These are phyloP conservation scores for Cephus nigrinus DNA, from an alignment of 2,888 invertebrate species.

Conservation along the genomic window DNA sequence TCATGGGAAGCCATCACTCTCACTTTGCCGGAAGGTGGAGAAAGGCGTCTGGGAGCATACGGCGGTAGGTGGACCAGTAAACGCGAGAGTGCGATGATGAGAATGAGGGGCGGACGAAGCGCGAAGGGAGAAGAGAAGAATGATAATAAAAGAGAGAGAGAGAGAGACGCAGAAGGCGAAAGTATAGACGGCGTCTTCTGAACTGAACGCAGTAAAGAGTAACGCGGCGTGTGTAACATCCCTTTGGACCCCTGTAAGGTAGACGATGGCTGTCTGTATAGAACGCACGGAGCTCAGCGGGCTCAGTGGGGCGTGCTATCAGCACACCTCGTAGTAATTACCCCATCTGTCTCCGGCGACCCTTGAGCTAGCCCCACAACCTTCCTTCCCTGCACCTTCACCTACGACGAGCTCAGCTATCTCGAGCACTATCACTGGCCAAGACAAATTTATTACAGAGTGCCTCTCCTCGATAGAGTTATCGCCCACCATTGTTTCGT, in stretches of 20 bases:
- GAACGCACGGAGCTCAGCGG: conserved; percentile 23
- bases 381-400: conserved; percentile 26
- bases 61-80: neutral
- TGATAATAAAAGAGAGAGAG: conserved; percentile 13
- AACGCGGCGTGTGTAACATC: neutral
- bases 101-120: conserved; percentile 5
- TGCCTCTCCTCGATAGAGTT: conserved; percentile 31
- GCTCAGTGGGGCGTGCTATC: conserved; percentile 44
- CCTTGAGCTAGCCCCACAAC: conserved; percentile 37
- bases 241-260: conserved; percentile 5
- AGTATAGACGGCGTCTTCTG: conserved; percentile 3
- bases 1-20: conserved; percentile 35
- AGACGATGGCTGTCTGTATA: conserved; percentile 16
- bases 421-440: conserved; percentile 43
- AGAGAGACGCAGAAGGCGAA: conserved; percentile 4
- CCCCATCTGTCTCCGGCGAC: conserved; percentile 50
- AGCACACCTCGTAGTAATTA: conserved; percentile 49
- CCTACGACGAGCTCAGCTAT: conserved; percentile 35
- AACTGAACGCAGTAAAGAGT: neutral
- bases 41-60: neutral
- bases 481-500: conserved; percentile 19
- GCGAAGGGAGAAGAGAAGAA: conserved; percentile 2
- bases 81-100: neutral
- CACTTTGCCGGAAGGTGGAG: conserved; percentile 20
- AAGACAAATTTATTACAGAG: conserved; percentile 50